Percentiles rank a stretch among this genome's conserved stretches.
Evolutionary conservation across 2,797 vertebrate genomes (phyloP).

Genomic region (Rhinogobio ventralis): DNA sequence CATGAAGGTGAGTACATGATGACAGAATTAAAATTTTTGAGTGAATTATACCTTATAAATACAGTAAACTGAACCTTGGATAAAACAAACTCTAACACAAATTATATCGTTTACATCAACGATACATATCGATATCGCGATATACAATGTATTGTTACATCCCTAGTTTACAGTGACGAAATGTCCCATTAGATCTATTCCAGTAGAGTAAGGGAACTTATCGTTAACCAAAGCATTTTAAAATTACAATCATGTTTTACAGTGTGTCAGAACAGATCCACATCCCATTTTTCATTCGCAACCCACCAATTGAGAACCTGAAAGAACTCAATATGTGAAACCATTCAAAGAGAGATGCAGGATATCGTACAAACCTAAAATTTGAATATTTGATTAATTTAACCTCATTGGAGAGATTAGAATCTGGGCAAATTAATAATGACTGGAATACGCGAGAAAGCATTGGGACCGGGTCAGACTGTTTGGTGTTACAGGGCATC

Average conservation of each 20-base stretch:
- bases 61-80: too few relatives aligned
- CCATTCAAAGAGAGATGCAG: conserved; percentile 26
- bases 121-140: too few relatives aligned
- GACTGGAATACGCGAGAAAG: conserved; percentile 22
- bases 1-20: too few relatives aligned
- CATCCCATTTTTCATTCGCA: background rate
- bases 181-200: too few relatives aligned
- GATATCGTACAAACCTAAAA: conserved; percentile 20
- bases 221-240: too few relatives aligned
- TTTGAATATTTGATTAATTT: conserved; percentile 52
- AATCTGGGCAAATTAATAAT: conserved; percentile 45
- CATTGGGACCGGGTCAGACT: conserved; percentile 26
- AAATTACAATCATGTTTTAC: background rate
- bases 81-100: too few relatives aligned
- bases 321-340: background rate
- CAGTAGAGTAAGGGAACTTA: too few relatives aligned
- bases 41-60: too few relatives aligned
- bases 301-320: background rate
- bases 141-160: too few relatives aligned
- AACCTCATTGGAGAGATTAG: conserved; percentile 41
- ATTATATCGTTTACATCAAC: too few relatives aligned
- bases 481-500: conserved; percentile 41
- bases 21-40: too few relatives aligned
- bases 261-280: background rate
- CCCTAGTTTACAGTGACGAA: too few relatives aligned